Evolutionary conservation across 2,113 vertebrate species (phyloP).

Genomic region (Python bivittatus): DNA sequence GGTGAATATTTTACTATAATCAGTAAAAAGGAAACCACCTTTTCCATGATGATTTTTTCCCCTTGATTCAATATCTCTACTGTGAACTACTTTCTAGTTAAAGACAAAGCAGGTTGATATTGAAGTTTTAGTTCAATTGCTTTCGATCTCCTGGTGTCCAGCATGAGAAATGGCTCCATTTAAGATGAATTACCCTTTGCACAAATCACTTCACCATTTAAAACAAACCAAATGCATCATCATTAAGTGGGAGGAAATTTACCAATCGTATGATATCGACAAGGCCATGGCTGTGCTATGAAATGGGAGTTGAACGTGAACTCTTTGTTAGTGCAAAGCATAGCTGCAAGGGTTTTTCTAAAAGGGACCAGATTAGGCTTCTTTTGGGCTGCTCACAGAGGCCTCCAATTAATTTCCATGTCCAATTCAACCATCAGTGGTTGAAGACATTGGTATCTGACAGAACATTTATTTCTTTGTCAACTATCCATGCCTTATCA

Average conservation of each 20-base stretch:
- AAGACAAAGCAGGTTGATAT: constrained; percentile 76
- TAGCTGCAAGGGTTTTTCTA: background rate
- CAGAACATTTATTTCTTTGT: background rate
- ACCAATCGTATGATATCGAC: constrained; percentile 67
- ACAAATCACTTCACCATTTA: constrained; percentile 84
- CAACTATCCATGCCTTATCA: background rate
- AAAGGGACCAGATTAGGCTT: background rate
- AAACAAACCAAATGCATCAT: constrained; percentile 84
- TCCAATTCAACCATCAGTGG: background rate
- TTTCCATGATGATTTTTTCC: constrained; percentile 1
- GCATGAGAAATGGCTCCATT: constrained; percentile 81
- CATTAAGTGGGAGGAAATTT: constrained; percentile 72
- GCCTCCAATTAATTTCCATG: background rate
- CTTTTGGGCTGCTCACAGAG: background rate
- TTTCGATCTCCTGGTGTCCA: constrained; percentile 80
- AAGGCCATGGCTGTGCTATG: constrained; percentile 40
- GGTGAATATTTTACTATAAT: background rate
- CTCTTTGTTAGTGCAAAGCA: background rate
- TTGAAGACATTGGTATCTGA: background rate
- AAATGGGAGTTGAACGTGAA: constrained; percentile 13
- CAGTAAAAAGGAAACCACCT: constrained; percentile 32
- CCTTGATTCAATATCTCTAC: constrained; percentile 7
- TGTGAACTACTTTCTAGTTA: constrained; percentile 73
- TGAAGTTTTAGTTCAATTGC: constrained; percentile 80
- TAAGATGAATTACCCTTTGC: constrained; percentile 81